A percentile compares a stretch with the other conserved stretches of the same genome.
Conservation (phyloP, 2,113 vertebrate species). For the Spheniscus mendiculus region DNA sequence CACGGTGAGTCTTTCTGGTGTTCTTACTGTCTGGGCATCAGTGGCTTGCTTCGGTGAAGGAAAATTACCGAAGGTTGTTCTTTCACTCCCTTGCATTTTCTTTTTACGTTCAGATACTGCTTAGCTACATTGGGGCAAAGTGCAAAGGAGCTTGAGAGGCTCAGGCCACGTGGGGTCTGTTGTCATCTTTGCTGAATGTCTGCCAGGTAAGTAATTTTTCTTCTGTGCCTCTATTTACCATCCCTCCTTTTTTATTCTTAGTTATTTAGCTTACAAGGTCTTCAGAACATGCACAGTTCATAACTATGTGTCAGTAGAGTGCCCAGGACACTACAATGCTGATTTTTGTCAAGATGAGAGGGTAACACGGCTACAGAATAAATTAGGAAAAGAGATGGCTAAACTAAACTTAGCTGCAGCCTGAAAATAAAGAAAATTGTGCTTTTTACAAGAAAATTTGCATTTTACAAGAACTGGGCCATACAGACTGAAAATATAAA, state of each 20-base stretch:
- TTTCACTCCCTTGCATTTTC: background rate
- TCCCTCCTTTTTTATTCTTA: background rate
- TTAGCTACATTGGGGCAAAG: background rate
- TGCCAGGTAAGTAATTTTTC: background rate
- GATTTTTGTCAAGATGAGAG: background rate
- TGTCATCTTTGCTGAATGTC: background rate
- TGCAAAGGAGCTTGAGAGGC: background rate
- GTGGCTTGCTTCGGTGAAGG: background rate
- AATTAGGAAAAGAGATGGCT: background rate
- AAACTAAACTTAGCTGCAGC: background rate
- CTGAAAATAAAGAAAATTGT: background rate
- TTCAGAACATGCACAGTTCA: background rate
- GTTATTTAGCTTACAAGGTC: background rate
- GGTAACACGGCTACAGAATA: background rate
- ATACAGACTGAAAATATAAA: background rate
- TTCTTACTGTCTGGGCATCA: fast-evolving
- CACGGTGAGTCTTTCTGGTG: background rate
- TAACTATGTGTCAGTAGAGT: background rate
- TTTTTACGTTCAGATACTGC: background rate
- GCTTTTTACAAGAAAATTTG: background rate
- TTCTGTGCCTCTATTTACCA: background rate
- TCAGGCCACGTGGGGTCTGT: background rate
- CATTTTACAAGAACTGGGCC: background rate
- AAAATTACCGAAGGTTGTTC: background rate
- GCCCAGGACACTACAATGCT: background rate